Percentiles rank a stretch among this genome's conserved stretches.
Conservation (phyloP, 1,140 invertebrate species). For the Cotesia glomerata region DNA sequence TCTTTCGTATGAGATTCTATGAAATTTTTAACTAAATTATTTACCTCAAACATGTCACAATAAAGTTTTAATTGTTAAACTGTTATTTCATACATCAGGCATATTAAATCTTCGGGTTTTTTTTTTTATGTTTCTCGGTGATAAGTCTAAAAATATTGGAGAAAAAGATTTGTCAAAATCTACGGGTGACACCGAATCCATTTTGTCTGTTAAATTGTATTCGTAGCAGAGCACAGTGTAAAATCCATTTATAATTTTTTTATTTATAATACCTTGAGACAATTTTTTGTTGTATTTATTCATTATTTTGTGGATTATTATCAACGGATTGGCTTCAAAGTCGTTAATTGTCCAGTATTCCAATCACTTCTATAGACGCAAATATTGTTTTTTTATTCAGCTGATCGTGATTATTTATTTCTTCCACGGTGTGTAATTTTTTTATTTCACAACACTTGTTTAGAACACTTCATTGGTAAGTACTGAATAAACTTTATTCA, state of each 20-base stretch:
- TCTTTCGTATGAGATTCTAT: not conserved
- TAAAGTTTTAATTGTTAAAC: not conserved
- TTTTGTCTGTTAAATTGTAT: not conserved
- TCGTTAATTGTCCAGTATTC: not conserved
- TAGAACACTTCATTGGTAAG: too few species aligned
- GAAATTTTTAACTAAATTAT: not conserved
- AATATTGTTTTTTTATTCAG: not conserved
- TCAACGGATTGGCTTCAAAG: conserved; percentile 1
- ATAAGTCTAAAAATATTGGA: not conserved
- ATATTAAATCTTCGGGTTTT: not conserved
- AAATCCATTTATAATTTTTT: not conserved
- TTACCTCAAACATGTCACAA: not conserved
- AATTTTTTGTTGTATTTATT: not conserved
- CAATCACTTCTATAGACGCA: not conserved
- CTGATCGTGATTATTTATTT: not conserved
- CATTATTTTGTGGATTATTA: not conserved
- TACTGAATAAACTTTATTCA: too few species aligned
- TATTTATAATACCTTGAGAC: not conserved
- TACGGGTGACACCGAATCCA: too few species aligned
- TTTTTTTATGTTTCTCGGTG: not conserved
- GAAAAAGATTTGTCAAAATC: not conserved
- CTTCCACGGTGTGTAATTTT: not conserved
- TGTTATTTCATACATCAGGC: not conserved
- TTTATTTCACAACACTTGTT: too few species aligned
- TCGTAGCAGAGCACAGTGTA: conserved; percentile 4